These are phyloP conservation scores for Thaumetopoea pityocampa DNA, from an alignment of 1,140 invertebrate species.

Conservation along the genomic window DNA sequence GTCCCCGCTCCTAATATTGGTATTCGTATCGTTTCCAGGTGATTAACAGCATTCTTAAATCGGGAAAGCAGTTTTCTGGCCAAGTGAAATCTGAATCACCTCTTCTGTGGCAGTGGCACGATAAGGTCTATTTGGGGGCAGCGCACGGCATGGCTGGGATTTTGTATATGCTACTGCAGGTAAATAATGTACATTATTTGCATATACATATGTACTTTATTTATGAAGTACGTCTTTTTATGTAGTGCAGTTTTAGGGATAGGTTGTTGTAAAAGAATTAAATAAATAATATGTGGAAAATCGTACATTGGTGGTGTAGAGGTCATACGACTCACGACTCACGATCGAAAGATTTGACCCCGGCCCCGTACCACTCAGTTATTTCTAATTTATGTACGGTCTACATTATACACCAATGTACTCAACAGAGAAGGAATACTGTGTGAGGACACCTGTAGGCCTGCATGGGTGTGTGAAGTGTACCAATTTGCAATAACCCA, in stretches of 20 bases:
- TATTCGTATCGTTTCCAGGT: conserved; percentile 69
- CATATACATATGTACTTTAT: neutral
- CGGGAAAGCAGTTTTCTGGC: conserved; percentile 78
- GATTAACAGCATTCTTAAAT: conserved; percentile 79
- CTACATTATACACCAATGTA: too few relatives aligned
- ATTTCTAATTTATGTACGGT: too few relatives aligned
- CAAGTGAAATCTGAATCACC: conserved; percentile 76
- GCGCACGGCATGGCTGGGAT: conserved; percentile 94
- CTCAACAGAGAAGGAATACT: too few relatives aligned
- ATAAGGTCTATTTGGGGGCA: conserved; percentile 90
- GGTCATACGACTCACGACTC: too few relatives aligned
- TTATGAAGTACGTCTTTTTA: neutral
- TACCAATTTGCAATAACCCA: too few relatives aligned
- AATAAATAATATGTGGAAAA: too few relatives aligned
- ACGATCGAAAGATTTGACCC: too few relatives aligned
- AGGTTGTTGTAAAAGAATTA: too few relatives aligned
- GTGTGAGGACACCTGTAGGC: too few relatives aligned
- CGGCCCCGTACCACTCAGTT: too few relatives aligned
- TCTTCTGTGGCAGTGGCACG: conserved; percentile 91
- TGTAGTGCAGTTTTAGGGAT: neutral
- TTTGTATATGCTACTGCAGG: conserved; percentile 87
- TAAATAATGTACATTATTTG: conserved; percentile 39
- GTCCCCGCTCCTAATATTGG: neutral
- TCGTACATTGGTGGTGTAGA: too few relatives aligned
- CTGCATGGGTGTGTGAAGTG: too few relatives aligned